Conservation (phyloP, 2,888 invertebrate species). For the Trissolcus brochymenae region DNA sequence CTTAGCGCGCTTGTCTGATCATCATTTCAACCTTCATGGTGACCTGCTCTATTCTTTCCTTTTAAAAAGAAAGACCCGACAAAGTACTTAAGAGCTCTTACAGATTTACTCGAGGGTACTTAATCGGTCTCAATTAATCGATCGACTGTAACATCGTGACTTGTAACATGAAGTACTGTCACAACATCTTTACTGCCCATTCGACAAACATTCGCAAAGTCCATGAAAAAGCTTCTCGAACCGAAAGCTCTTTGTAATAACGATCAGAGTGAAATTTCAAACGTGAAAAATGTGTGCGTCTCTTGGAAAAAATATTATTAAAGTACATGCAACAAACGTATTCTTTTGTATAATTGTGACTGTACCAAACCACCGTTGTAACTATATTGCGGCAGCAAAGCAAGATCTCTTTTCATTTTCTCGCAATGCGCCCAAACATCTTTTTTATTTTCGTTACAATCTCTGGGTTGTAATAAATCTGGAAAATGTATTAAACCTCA, state of each 20-base stretch:
- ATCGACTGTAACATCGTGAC: conserved; percentile 35
- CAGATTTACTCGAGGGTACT: conserved; percentile 36
- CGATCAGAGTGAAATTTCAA: neutral
- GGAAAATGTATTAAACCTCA: no score
- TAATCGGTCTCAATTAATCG: conserved; percentile 52
- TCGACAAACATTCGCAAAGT: conserved; percentile 9
- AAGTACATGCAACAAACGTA: no score
- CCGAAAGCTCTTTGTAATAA: neutral
- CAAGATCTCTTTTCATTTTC: no score
- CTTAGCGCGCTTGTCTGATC: conserved; percentile 35
- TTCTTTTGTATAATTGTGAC: no score
- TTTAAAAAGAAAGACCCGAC: conserved; percentile 34
- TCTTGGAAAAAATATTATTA: no score
- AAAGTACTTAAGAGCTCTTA: conserved; percentile 41
- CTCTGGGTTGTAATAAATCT: no score
- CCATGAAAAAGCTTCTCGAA: neutral
- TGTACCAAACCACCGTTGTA: no score
- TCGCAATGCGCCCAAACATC: no score
- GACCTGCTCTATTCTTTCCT: conserved; percentile 50
- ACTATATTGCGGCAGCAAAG: no score
- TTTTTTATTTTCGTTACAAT: no score
- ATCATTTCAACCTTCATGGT: conserved; percentile 39
- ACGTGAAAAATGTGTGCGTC: no score
- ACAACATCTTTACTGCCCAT: conserved; percentile 26
- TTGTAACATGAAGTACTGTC: conserved; percentile 38